A percentile compares a stretch with the other conserved stretches of the same genome.
These are phyloP conservation scores for Hippocampus barbouri DNA, from an alignment of 2,113 vertebrate species.

Conservation along the genomic window DNA sequence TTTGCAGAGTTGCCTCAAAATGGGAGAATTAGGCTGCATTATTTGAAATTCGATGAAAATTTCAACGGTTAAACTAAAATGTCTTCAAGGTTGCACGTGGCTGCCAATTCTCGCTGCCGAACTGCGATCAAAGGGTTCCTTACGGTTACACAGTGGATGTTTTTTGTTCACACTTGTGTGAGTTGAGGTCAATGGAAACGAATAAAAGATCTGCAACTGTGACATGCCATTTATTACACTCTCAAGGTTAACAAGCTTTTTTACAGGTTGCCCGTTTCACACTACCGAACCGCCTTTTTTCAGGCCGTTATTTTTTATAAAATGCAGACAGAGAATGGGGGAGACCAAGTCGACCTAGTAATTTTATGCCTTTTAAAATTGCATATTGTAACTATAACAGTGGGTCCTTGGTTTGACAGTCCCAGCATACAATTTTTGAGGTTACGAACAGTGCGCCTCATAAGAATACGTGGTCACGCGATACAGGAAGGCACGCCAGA, in stretches of 20 bases:
- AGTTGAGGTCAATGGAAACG: not conserved
- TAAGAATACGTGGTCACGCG: not conserved
- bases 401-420: not conserved
- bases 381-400: not conserved
- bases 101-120: not conserved
- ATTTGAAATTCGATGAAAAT: conserved; percentile 4
- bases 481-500: not conserved
- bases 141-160: not conserved
- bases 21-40: not conserved
- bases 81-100: not conserved
- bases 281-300: not conserved
- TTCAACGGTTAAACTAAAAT: not conserved
- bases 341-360: not conserved
- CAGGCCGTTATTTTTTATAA: not conserved
- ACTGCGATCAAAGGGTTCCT: not conserved
- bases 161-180: not conserved
- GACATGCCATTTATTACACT: not conserved
- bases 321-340: not conserved
- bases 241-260: not conserved
- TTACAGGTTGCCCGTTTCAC: not conserved
- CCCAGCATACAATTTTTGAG: not conserved
- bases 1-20: not conserved
- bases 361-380: not conserved
- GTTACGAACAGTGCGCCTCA: not conserved
- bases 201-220: not conserved